Evolutionary conservation across 2,888 invertebrate species (phyloP), one percentile per base, ranked within the genome.

Genomic region (Heliconius erato): DNA sequence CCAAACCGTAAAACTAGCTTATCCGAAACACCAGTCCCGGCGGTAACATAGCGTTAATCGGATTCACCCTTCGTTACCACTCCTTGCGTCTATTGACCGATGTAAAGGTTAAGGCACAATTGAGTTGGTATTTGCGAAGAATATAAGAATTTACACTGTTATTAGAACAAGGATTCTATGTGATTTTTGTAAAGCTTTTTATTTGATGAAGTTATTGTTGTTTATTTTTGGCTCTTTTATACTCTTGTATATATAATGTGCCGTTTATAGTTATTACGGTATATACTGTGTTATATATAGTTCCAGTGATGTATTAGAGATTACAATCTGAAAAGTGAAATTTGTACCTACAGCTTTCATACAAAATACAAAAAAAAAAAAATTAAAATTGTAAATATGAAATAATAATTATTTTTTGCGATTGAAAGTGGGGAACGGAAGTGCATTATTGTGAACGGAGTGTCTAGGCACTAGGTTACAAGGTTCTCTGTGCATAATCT

Each of bases 21-120:
- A 67, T 63, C 44, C 67, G 28, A 74, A 80, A 82, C 79, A 82
- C 69, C 63, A 82, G 82, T 85, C 78, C 65, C 86, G 83, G 84
- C 67, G 80, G 84, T 83, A 85, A 80, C 83, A 79, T 82, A 84
- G 81, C 84, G 83, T 74, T 88, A 87, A 88, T 88, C 86, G 85
- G 86, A 87, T 86, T 82, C 86, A 85, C 84, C 79, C 79, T 84
- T 84, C 80, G 83, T 82, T 86, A 86, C 84, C 79, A 67, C 82
- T 74, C 83, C 79, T 85, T 77, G 32, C 68, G 28, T 49, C 32
- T 77, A 78, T 84, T 85, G 86, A 84, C 85, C 82, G 82, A 79
- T 79, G 67, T 67, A 89, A 90, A 89, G 89, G 88, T 82, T 87
- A 86, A 87, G 84, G 85, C 85, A 82, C 65, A 83, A 63, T 59